Percentiles rank a stretch among this genome's conserved stretches.
Conservation (phyloP, 1,140 invertebrate genomes). For the Fopius arisanus region DNA sequence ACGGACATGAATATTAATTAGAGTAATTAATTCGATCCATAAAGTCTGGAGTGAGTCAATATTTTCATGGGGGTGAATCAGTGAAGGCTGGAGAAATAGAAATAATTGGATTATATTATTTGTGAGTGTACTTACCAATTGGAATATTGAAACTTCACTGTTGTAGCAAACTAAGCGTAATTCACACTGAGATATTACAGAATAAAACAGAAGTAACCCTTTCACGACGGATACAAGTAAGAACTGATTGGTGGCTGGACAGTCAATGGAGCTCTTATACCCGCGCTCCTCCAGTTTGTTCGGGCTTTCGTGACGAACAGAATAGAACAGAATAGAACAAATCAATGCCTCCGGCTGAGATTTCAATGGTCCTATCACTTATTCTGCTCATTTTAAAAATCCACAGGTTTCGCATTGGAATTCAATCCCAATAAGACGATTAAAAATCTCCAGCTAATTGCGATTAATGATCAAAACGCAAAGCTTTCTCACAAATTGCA, state of each 20-base stretch:
- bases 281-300: conserved; percentile 40
- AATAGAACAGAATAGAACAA: background rate
- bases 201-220: conserved; percentile 39
- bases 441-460: background rate
- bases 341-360: conserved; percentile 41
- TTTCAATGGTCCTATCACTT: conserved; percentile 33
- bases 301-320: background rate
- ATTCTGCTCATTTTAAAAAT: background rate
- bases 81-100: too few species aligned
- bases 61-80: too few species aligned
- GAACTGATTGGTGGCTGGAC: conserved; percentile 47
- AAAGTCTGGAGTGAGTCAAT: too few species aligned
- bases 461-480: too few species aligned
- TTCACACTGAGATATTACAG: background rate
- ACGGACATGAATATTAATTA: too few species aligned
- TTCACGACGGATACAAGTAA: conserved; percentile 41
- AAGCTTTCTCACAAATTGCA: background rate
- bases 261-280: conserved; percentile 51
- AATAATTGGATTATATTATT: background rate
- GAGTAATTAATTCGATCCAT: too few species aligned
- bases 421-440: background rate
- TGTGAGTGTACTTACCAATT: background rate
- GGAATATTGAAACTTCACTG: background rate
- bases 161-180: background rate
- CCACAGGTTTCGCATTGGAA: background rate